Conservation (phyloP, 2,113 vertebrate genomes). For the Charina bottae region DNA sequence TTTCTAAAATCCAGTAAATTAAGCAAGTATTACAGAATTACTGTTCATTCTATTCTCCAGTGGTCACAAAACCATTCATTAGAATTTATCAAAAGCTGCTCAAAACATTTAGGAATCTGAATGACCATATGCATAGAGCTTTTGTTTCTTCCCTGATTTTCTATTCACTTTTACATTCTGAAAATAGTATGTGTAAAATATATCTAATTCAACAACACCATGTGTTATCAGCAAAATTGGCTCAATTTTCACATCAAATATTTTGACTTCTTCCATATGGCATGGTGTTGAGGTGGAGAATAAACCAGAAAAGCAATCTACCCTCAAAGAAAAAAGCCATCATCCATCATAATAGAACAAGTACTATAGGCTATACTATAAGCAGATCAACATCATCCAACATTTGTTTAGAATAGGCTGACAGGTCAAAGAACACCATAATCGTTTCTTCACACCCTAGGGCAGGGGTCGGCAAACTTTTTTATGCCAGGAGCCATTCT, state of each 20-base stretch:
- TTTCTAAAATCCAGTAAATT: background rate
- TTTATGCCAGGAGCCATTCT: too few species aligned
- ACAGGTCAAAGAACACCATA: background rate
- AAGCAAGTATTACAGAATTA: background rate
- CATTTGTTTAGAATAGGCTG: slow-evolving; percentile 4
- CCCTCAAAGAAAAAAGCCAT: background rate
- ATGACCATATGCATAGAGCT: background rate
- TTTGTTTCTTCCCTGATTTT: background rate
- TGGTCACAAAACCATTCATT: background rate
- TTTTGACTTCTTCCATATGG: slow-evolving; percentile 14
- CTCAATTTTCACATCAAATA: slow-evolving; percentile 19
- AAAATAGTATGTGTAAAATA: slow-evolving; percentile 12
- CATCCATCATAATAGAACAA: background rate
- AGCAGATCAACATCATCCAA: background rate
- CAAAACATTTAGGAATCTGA: background rate
- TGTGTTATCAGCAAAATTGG: slow-evolving; percentile 22
- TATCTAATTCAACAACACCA: slow-evolving; percentile 8
- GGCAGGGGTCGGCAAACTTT: too few species aligned
- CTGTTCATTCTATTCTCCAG: background rate
- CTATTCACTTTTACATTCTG: slow-evolving; percentile 11
- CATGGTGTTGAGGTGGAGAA: background rate
- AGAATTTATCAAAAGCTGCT: background rate
- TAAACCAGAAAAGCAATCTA: background rate
- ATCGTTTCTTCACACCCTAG: background rate
- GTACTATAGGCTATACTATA: background rate